A percentile compares a stretch with the other conserved stretches of the same genome.
Evolutionary conservation across 2,797 vertebrate species (phyloP).

Genomic region (Aplochiton taeniatus): DNA sequence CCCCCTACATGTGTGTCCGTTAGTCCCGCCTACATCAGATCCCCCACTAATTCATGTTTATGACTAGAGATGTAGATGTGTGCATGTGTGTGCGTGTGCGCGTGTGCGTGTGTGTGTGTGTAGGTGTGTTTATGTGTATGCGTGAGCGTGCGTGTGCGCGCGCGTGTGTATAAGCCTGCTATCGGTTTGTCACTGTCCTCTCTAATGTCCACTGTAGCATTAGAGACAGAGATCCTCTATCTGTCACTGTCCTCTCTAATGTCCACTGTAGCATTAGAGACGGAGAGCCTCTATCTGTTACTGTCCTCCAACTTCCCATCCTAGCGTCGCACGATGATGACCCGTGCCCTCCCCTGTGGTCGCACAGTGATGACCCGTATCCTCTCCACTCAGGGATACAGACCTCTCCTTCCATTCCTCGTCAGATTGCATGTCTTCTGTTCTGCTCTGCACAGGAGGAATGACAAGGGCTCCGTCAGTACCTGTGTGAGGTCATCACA

Average conservation of each 20-base stretch:
- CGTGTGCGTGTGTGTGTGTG: no score
- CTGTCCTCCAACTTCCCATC: slow-evolving; percentile 47
- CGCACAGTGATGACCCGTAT: slow-evolving; percentile 43
- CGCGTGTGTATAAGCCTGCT: no score
- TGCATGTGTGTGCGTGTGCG: no score
- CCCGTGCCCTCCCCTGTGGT: slow-evolving; percentile 25
- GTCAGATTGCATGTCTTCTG: slow-evolving; percentile 65
- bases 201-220: not conserved
- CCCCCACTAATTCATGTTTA: no score
- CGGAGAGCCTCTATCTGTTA: slow-evolving; percentile 33
- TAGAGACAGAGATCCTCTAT: slow-evolving; percentile 1
- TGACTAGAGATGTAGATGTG: no score
- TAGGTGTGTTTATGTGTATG: no score
- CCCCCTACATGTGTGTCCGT: no score
- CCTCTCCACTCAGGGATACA: slow-evolving; percentile 60
- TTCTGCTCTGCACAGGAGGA: not conserved
- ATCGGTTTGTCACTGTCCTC: no score
- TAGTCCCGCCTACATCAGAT: no score
- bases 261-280: slow-evolving; percentile 6
- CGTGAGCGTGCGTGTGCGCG: no score
- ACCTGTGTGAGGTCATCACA: slow-evolving; percentile 42
- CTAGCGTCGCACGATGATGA: slow-evolving; percentile 58
- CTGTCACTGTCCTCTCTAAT: no score
- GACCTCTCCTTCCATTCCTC: slow-evolving; percentile 37
- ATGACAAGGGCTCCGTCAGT: slow-evolving; percentile 26